Evolutionary conservation across 2,113 vertebrate genomes (phyloP), one percentile per base, ranked within the genome.

Genomic region (Marmota flaviventris): DNA sequence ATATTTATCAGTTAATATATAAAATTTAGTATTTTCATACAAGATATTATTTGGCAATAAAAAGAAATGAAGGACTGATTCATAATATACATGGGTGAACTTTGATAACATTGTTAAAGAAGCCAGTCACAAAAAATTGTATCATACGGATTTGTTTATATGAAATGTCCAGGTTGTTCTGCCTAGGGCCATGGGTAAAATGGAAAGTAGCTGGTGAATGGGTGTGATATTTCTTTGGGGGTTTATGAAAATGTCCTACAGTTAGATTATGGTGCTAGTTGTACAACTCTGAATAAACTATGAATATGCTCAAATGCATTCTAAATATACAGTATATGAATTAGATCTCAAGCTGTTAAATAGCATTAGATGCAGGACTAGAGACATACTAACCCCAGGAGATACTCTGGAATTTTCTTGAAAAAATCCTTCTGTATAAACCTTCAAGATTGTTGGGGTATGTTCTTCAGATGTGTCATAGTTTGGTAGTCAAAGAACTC

Each of bases 401-500:
- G 69, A 87, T 39, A 58, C 14, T 53, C 65, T 77, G 27, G 67
- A 83, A 82, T 32, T 78, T 63, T 61, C 22, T 90, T n/a, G 11
- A 73, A 63, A 63, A 90, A 82, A 53, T 87, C 39, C 32, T 93
- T 70, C n/a, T 20, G 2, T 18, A 45, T 79, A 84, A 69, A 39
- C 34, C 42, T 79, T 93, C 32, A 89, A 32, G 61, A 45, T 45
- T 27, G 32, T n/a, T 69, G 53, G 73, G 58, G 39, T 63, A 61
- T 58, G 3, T 85, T 99, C 99, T 37, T 99, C 99, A 58, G 99
- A 99, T 51, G 99, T 99, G 63, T 99, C 99, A 0, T 99, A 99
- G 99, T 99, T 99, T 1, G 99, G 99, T 89, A 99, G 99, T 7
- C 98, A 99, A n/a, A 99, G 99, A 69, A 99, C 99, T 92, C 98